Evolutionary conservation across 2,797 vertebrate genomes (phyloP), one percentile per base, ranked within the genome.

Genomic region (Tokudaia muenninki): DNA sequence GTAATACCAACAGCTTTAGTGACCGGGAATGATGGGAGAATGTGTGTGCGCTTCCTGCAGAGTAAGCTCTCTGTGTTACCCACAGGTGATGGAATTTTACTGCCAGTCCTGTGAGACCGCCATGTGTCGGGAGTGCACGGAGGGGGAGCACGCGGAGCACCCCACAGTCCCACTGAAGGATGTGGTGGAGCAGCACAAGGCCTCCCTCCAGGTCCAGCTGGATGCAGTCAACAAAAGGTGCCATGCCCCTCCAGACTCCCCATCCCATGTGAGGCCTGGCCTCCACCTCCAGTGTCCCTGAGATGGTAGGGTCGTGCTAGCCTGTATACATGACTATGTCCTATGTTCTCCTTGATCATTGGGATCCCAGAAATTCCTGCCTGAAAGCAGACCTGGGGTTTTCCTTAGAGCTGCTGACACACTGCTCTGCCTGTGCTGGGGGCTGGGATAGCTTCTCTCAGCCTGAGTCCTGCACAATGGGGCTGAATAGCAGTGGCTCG

Each of bases 71-170:
- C 93, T 95, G 92, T 98, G 75, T 97, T 52, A 86, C 90, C 91
- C 4, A 0, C 95, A 99, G 99, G 99, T 99, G 95, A 99, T 99
- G 99, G 99, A 99, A 97, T 99, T 99, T 98, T 99, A 99, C 98
- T 99, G 99, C 98, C 99, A 99, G 63, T 99, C 99, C 4, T 99
- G 99, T 59, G 99, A 99, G 99, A 99, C 99, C 7, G 99, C 99
- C 96, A 99, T 99, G 99, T 99, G 99, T 98, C 99, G 99, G 82
- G 99, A 99, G 97, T 99, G 99, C 97, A 99, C 99, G 0, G 99
- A 99, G 81, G 99, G 99, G 3, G 99, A 99, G 96, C 99, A 99
- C 0, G 99, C 99, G 3, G 99, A 99, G 83, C 99, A 99, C 92
- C 99, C 99, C 77, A 99, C 99, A 0, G 99, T 99, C 63, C 99